Evolutionary conservation across 2,888 invertebrate genomes (phyloP), one percentile per base, ranked within the genome.

Genomic region (Chrysomela aeneicollis): DNA sequence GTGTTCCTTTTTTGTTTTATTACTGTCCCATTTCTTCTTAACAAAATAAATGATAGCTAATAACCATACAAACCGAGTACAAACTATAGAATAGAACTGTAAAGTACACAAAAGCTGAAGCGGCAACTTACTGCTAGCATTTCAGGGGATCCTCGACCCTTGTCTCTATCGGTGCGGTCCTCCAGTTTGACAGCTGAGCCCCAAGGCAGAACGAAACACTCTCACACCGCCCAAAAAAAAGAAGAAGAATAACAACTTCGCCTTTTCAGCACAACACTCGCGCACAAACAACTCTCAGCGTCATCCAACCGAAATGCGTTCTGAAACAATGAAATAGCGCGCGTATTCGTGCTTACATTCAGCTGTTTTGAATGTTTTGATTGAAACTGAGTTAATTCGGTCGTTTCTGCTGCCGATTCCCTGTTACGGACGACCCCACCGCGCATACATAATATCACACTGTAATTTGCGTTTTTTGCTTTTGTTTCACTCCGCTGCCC

Each of bases 291-390:
- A 71, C 69, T 59, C 59, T 62, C 51, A 63, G 66, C 68, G 63
- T 62, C 70, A 59, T 71, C 69, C 53, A 62, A 59, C 61, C 64
- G 30, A 51, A 30, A 12, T 37, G 26, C 50, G 57, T 54, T 59
- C 32, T 32, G 35, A 62, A 70, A 61, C 69, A 71, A 71, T 65
- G 63, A 49, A 59, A 53, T 62, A 47, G 58, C 67, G 58, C 67
- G 63, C 68, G 66, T 73, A 64, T 59, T 65, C 59, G 57, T 61
- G 61, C 52, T 67, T 77, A 80, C 82, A 82, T 81, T 81, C 81
- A 81, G 80, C 79, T 80, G 82, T 82, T 82, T 82, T 83, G 83
- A 83, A 79, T 80, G 82, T 82, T 82, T 82, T 83, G 83, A 83
- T 83, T 82, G 82, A 80, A 82, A 83, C 83, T 83, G 83, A 83